phyloP scores from a whole-genome alignment of 2,797 vertebrate genomes.

The Ibycter americanus region DNA sequence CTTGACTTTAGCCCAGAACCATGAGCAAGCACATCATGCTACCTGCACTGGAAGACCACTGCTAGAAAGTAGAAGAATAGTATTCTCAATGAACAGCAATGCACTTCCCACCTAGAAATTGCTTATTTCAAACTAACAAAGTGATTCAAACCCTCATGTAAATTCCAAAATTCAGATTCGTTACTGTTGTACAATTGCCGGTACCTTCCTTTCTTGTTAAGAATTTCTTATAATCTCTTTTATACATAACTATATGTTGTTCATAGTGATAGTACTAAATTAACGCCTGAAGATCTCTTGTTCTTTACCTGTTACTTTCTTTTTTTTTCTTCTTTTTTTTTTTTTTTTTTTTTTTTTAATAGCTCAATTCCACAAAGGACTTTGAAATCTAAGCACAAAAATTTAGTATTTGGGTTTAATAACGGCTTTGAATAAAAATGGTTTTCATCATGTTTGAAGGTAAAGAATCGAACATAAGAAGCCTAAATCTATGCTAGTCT shows the following conservation, averaged over 20 bases:
- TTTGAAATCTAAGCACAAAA: not conserved
- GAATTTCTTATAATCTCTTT: not conserved
- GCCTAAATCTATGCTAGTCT: not conserved
- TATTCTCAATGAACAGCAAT: not conserved
- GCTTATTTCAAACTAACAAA: not conserved
- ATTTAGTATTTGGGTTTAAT: not conserved
- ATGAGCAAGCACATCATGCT: not conserved
- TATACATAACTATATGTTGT: not conserved
- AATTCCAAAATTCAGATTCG: not conserved
- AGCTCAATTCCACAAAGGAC: not conserved
- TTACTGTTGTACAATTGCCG: not conserved
- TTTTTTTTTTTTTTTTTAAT: not conserved
- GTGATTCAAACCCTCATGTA: not conserved
- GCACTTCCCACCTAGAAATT: not conserved
- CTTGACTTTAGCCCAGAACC: not conserved
- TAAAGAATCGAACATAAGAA: not conserved
- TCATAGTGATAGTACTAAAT: not conserved
- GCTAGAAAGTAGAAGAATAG: not conserved
- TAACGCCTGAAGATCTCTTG: not conserved
- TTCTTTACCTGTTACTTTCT: not conserved
- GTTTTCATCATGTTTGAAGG: not conserved
- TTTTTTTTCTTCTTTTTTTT: too few relatives aligned
- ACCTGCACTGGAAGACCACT: not conserved
- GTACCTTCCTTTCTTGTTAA: not conserved
- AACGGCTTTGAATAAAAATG: not conserved